A percentile compares a stretch with the other conserved stretches of the same genome.
phyloP scores from a whole-genome alignment of 64 coral and sea anemone species.

The Stylophora pistillata region DNA sequence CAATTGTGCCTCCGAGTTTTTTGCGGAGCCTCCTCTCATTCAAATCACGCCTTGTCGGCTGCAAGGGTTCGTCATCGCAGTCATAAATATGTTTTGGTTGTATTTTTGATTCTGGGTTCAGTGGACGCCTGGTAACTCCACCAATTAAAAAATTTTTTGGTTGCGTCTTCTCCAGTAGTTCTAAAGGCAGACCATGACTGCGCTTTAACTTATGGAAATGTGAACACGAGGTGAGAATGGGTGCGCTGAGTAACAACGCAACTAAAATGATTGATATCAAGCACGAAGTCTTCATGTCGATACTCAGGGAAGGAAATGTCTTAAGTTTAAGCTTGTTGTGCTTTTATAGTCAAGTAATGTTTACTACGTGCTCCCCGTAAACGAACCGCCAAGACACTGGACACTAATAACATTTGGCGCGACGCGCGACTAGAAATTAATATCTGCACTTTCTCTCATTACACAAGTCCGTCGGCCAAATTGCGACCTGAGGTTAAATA shows the following conservation, averaged over 20 bases:
- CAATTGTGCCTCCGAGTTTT: not conserved
- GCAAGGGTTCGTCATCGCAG: not conserved
- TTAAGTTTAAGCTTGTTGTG: not conserved
- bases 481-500: slow-evolving; percentile 24
- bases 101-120: not conserved
- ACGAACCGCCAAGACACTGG: slow-evolving; percentile 10
- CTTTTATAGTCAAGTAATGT: slow-evolving; percentile 34
- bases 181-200: not conserved
- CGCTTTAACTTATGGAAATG: not conserved
- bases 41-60: slow-evolving; percentile 8
- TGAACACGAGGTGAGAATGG: not conserved
- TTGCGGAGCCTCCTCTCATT: slow-evolving; percentile 17
- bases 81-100: slow-evolving; percentile 19
- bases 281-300: slow-evolving; percentile 3
- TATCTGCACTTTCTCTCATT: slow-evolving; percentile 7
- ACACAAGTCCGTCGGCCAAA: slow-evolving; percentile 18
- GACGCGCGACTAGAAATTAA: slow-evolving; percentile 29
- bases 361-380: slow-evolving; percentile 7
- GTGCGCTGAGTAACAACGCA: not conserved
- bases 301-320: not conserved
- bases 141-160: not conserved
- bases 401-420: slow-evolving; percentile 42
- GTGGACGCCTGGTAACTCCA: not conserved
- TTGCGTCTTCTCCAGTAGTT: not conserved
- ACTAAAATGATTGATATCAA: not conserved